These are phyloP conservation scores for Chaetodon trifasciatus DNA, from an alignment of 2,797 vertebrate genomes.

Conservation along the genomic window DNA sequence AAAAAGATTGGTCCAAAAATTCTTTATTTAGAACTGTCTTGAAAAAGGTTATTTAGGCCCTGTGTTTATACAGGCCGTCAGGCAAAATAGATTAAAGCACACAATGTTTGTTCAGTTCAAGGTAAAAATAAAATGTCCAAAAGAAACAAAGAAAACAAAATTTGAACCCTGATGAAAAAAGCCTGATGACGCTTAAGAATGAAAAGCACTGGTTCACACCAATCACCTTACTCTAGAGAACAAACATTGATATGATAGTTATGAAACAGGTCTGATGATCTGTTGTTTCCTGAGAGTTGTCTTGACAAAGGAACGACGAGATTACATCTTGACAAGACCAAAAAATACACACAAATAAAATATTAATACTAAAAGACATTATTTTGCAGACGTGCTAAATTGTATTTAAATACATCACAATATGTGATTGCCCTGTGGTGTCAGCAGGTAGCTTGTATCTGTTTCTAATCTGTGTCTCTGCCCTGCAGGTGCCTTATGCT, in stretches of 20 bases:
- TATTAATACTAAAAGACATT: background rate
- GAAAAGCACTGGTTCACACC: background rate
- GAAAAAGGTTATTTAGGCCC: background rate
- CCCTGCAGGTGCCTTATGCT: no score
- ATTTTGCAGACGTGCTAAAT: background rate
- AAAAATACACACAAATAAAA: background rate
- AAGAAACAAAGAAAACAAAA: background rate
- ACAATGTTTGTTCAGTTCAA: conserved; percentile 6
- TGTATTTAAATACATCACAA: background rate
- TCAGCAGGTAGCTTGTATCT: no score
- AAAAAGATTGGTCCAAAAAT: background rate
- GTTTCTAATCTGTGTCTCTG: no score
- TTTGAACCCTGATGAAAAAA: background rate
- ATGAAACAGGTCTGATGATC: background rate
- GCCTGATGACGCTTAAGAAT: background rate
- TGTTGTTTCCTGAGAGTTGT: background rate
- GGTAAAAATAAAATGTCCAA: conserved; percentile 5
- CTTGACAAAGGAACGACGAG: background rate
- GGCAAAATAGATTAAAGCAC: conserved; percentile 2
- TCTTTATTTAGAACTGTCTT: conserved; percentile 2
- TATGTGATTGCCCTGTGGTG: no score
- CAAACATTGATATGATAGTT: background rate
- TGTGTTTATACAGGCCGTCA: background rate
- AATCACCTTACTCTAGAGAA: background rate
- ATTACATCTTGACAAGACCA: background rate